Evolutionary conservation across 1,140 invertebrate species (phyloP).

Genomic region (Ganaspis sp.): DNA sequence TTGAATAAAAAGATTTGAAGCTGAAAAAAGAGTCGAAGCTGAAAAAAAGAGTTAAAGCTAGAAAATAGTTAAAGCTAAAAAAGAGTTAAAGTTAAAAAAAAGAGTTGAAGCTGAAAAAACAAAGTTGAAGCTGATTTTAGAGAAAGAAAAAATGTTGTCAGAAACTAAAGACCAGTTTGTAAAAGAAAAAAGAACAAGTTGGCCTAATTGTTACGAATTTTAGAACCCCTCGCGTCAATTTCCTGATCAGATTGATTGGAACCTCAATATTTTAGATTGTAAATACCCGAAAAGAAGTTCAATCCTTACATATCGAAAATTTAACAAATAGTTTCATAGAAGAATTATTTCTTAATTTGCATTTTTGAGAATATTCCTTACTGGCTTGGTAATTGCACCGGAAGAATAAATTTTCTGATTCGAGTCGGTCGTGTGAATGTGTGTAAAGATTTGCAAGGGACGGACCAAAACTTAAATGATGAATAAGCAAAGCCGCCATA

Average conservation of each 20-base stretch:
- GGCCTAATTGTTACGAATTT: constrained; percentile 53
- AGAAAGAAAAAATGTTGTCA: neutral
- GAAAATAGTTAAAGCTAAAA: no score
- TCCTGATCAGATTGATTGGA: constrained; percentile 32
- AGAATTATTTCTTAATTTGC: neutral
- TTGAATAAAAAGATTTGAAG: no score
- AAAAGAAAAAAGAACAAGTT: constrained; percentile 38
- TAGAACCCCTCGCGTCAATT: constrained; percentile 69
- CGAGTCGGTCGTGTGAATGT: constrained; percentile 22
- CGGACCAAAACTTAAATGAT: constrained; percentile 24
- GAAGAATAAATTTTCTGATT: neutral
- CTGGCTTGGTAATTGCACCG: neutral
- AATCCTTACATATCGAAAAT: constrained; percentile 6
- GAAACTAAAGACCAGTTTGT: neutral
- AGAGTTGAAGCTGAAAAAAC: no score
- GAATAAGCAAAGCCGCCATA: constrained; percentile 8
- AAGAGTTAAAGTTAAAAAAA: no score
- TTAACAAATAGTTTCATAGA: neutral
- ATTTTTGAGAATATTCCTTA: neutral
- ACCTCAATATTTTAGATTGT: neutral
- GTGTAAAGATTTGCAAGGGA: constrained; percentile 31
- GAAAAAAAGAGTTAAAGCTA: neutral
- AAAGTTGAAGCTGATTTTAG: neutral
- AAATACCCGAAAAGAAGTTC: constrained; percentile 1
- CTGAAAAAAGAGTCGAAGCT: no score